These are phyloP conservation scores for Oophaga pumilio DNA, from an alignment of 2,113 vertebrate genomes.

Conservation along the genomic window DNA sequence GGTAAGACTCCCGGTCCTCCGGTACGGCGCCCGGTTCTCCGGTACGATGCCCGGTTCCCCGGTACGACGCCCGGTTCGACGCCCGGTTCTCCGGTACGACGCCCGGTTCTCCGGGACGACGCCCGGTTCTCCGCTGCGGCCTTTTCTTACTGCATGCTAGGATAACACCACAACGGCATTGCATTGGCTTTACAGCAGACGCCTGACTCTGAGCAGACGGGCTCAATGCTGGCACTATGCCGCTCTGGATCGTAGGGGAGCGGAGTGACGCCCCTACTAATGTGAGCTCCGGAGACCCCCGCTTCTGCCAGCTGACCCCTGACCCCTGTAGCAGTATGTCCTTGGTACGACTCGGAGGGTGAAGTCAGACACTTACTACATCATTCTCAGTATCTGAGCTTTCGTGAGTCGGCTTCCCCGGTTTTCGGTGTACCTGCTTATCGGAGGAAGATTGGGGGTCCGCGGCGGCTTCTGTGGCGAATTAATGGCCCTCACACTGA, in stretches of 20 bases:
- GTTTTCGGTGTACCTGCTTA: neutral
- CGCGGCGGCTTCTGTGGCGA: neutral
- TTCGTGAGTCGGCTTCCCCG: constrained; percentile 4
- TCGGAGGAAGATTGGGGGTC: neutral
- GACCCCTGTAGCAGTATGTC: neutral
- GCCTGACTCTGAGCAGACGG: neutral
- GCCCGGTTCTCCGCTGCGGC: too few species aligned
- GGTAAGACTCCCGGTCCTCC: too few species aligned
- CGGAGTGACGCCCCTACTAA: neutral
- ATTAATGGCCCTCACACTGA: neutral
- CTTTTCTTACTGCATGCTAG: too few species aligned
- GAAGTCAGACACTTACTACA: constrained; percentile 8
- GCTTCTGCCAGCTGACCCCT: neutral
- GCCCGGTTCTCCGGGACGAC: too few species aligned
- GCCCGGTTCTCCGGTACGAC: too few species aligned
- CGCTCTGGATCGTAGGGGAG: neutral
- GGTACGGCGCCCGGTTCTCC: too few species aligned
- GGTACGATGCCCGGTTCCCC: too few species aligned
- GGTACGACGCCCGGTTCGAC: too few species aligned
- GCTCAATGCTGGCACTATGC: neutral
- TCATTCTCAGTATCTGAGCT: neutral
- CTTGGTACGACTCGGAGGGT: neutral
- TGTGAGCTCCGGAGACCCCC: too few species aligned
- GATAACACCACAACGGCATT: too few species aligned
- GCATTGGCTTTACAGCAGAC: neutral